Conservation (phyloP, 2,888 invertebrate genomes). For the Drosophila birchii region DNA sequence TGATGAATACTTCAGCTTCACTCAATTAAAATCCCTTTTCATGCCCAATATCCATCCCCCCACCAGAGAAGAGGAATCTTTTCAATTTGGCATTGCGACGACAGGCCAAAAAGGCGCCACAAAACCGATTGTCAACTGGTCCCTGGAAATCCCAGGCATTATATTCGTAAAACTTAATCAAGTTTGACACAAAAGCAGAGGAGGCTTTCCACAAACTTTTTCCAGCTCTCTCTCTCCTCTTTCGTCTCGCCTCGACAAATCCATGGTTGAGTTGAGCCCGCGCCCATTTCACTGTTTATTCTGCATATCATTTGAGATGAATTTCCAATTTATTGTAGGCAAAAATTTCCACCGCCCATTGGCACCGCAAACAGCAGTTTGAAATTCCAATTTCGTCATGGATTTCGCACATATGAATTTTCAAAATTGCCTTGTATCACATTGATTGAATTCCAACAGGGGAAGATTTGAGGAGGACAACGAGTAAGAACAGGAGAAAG, state of each 20-base stretch:
- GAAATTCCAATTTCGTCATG: constrained; percentile 60
- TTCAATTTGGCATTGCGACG: constrained; percentile 18
- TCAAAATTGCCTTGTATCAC: constrained; percentile 59
- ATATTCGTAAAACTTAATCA: constrained; percentile 41
- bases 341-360: constrained; percentile 22
- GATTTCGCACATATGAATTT: constrained; percentile 61
- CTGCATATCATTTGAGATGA: constrained; percentile 58
- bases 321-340: constrained; percentile 57
- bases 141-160: constrained; percentile 5
- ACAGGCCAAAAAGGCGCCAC: constrained; percentile 14
- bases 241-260: constrained; percentile 26
- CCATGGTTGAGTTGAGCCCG: constrained; percentile 33
- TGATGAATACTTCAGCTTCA: not conserved
- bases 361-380: constrained; percentile 19
- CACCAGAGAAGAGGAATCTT: constrained; percentile 1
- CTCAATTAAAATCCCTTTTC: constrained; percentile 12
- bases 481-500: not conserved
- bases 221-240: not conserved
- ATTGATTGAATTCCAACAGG: constrained; percentile 65
- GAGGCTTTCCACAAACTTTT: constrained; percentile 25
- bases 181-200: constrained; percentile 35
- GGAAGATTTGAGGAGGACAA: not conserved
- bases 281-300: constrained; percentile 57
- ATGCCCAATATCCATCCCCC: not conserved
- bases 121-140: constrained; percentile 32